phyloP scores from a whole-genome alignment of 1,140 invertebrate species.

The Neomicropteryx cornuta region DNA sequence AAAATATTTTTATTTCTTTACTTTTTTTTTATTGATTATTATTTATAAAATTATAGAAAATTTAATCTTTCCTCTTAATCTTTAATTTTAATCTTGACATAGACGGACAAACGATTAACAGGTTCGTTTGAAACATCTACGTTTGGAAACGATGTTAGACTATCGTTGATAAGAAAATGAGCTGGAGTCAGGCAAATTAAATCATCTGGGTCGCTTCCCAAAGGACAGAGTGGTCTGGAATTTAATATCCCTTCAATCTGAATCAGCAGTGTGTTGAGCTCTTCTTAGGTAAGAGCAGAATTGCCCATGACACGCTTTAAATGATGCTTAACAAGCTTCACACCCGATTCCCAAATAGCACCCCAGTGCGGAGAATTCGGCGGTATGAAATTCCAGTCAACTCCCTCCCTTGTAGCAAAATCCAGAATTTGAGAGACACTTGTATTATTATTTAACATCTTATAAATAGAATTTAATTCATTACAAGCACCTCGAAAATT shows the following conservation, averaged over 20 bases:
- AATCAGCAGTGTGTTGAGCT: slow-evolving; percentile 17
- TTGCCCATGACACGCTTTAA: neutral
- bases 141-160: slow-evolving; percentile 5
- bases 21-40: too few relatives aligned
- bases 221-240: slow-evolving; percentile 16
- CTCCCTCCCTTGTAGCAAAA: slow-evolving; percentile 3
- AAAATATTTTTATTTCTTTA: too few relatives aligned
- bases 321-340: slow-evolving; percentile 5
- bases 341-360: slow-evolving; percentile 6
- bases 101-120: neutral
- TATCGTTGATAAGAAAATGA: slow-evolving; percentile 7
- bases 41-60: too few relatives aligned
- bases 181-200: slow-evolving; percentile 10
- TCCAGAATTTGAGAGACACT: slow-evolving; percentile 1
- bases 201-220: slow-evolving; percentile 16
- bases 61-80: too few relatives aligned
- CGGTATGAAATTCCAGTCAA: slow-evolving; percentile 3
- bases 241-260: slow-evolving; percentile 25
- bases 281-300: slow-evolving; percentile 7
- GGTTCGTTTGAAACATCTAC: neutral
- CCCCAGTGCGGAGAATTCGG: neutral
- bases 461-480: slow-evolving; percentile 8
- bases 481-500: slow-evolving; percentile 3
- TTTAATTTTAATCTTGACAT: too few relatives aligned
- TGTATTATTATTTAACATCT: neutral